Conservation (phyloP, 2,113 vertebrate species). For the crab-eating macaque (Macaca fascicularis) region T2T-MFA8v1.1 NC_088377.1:120458501-120459000, state of each 20-base stretch:
- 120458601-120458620: background rate
- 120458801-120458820: background rate
- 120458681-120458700: background rate
- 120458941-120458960: background rate
- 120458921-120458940: background rate
- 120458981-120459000: background rate
- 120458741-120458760: background rate
- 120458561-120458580: slow-evolving; percentile 61
- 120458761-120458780: background rate
- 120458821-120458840: background rate
- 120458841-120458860: background rate
- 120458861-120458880: background rate
- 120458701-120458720: background rate
- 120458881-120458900: background rate
- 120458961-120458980: slow-evolving; percentile 10
- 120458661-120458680: background rate
- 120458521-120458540: slow-evolving; percentile 82
- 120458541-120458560: slow-evolving; percentile 83
- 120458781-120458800: background rate
- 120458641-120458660: background rate
- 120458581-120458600: slow-evolving; percentile 29
- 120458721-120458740: background rate
- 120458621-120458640: slow-evolving; percentile 8
- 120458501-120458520: slow-evolving; percentile 84
- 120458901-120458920: slow-evolving; percentile 13